These are phyloP conservation scores for Dryocosmus kuriphilus DNA, from an alignment of 2,888 invertebrate species.

Conservation along the genomic window DNA sequence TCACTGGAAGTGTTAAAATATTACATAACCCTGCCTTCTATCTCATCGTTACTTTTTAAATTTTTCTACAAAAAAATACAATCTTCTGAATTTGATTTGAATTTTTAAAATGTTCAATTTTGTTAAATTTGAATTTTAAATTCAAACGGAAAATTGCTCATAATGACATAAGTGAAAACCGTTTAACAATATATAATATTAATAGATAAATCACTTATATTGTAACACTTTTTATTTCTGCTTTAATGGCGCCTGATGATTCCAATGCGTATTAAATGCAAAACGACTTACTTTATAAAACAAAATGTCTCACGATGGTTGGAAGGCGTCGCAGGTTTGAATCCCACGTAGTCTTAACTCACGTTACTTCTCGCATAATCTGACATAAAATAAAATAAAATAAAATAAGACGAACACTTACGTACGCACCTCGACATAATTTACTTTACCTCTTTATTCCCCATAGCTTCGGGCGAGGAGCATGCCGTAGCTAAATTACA, in stretches of 20 bases:
- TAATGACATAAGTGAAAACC: not conserved
- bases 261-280: not conserved
- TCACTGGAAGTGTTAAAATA: too few relatives aligned
- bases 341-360: slow-evolving; percentile 8
- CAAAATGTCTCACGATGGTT: not conserved
- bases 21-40: too few relatives aligned
- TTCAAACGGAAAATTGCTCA: not conserved
- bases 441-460: not conserved
- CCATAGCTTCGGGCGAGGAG: not conserved
- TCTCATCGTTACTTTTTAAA: too few relatives aligned
- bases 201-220: not conserved
- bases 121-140: too few relatives aligned
- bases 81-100: too few relatives aligned
- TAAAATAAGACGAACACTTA: not conserved
- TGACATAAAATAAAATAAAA: not conserved
- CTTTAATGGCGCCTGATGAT: not conserved
- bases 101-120: too few relatives aligned
- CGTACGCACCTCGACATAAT: not conserved
- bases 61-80: too few relatives aligned
- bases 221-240: not conserved
- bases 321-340: not conserved
- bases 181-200: not conserved
- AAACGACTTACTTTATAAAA: not conserved
- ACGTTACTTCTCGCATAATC: not conserved
- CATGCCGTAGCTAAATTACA: not conserved